Base-by-base conservation (phyloP, 2,797 vertebrate genomes). In the Perodicticus potto region DNA sequence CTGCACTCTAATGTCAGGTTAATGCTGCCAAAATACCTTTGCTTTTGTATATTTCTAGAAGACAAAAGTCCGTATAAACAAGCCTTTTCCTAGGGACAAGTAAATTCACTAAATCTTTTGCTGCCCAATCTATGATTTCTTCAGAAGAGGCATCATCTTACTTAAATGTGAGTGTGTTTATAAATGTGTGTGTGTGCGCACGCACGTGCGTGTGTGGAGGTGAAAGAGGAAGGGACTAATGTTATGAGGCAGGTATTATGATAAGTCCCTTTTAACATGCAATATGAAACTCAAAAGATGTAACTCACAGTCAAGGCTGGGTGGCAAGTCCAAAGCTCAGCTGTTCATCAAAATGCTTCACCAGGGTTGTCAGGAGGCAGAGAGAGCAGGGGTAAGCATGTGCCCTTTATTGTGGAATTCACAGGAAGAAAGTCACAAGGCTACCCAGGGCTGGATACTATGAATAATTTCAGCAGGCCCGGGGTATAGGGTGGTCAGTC, bases 21-120 rank as follows among this genome's bases (percentile, higher is more conserved):
- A 96, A 96, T 73, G 49, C 82, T 90, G 32, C 67, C 89, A 34
- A 82, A 94, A 96, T 77, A 43, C 19, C 83, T 93, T 16, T 73
- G 37, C 29, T 87, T 95, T 85, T 65, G 80, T 81, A 5, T 81
- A 77, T 91, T 90, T 89, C 45, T 69, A 78, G 13, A 73, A 34
- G 8, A 22, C 2, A 81, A 77, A 73, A 45, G 40, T 25, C 23
- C 77, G n/a, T 23, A 8, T 32, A 40, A 73, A 91, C 23, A 25
- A 11, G 13, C 32, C 5, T 74, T 92, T 74, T 92, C 59, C 84
- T 73, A 94, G 86, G 93, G 72, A 93, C 49, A 95, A 80, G 19
- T 32, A 32, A 92, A 83, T 29, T 55, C 70, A 25, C 34, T 65
- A 61, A n/a, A 45, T 78, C 76, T 82, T 74, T 85, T 91, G 11